phyloP scores from a whole-genome alignment of 2,797 vertebrate species.

The Sebastes cheni region DNA sequence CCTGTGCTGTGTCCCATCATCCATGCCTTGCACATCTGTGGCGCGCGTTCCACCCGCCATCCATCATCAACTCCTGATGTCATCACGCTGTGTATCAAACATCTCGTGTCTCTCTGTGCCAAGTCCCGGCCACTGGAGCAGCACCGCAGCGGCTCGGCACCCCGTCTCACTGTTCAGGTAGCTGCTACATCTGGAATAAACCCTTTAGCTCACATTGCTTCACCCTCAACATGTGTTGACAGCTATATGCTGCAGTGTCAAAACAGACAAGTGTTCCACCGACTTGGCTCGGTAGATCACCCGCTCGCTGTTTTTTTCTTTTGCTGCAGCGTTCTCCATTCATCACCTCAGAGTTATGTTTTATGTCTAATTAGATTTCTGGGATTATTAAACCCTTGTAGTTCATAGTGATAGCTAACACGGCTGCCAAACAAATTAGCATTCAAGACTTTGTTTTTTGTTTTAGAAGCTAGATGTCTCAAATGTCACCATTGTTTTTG shows the following conservation, averaged over 20 bases:
- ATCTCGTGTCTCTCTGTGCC: slow-evolving; percentile 45
- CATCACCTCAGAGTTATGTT: neutral
- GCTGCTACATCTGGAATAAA: neutral
- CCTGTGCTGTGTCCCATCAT: slow-evolving; percentile 45
- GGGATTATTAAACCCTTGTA: slow-evolving; percentile 14
- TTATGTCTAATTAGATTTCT: neutral
- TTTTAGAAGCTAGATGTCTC: slow-evolving; percentile 10
- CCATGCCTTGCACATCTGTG: slow-evolving; percentile 35
- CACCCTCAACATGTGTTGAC: neutral
- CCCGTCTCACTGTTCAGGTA: neutral
- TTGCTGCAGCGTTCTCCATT: neutral
- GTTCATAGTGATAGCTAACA: slow-evolving; percentile 14
- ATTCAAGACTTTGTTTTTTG: slow-evolving; percentile 14
- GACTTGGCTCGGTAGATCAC: neutral
- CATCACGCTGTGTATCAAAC: slow-evolving; percentile 34
- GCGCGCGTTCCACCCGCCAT: slow-evolving; percentile 32
- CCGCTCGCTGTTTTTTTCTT: slow-evolving; percentile 7
- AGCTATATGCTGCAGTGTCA: slow-evolving; percentile 3
- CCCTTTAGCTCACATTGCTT: neutral
- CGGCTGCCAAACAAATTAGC: slow-evolving; percentile 34
- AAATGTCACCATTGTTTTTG: slow-evolving; percentile 8
- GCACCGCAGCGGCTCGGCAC: neutral
- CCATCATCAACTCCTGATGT: slow-evolving; percentile 36
- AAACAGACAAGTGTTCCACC: neutral
- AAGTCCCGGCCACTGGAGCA: slow-evolving; percentile 63